Percentiles rank a stretch among this genome's conserved stretches.
Evolutionary conservation across 2,888 invertebrate genomes (phyloP).

Genomic region (Euplexia lucipara): DNA sequence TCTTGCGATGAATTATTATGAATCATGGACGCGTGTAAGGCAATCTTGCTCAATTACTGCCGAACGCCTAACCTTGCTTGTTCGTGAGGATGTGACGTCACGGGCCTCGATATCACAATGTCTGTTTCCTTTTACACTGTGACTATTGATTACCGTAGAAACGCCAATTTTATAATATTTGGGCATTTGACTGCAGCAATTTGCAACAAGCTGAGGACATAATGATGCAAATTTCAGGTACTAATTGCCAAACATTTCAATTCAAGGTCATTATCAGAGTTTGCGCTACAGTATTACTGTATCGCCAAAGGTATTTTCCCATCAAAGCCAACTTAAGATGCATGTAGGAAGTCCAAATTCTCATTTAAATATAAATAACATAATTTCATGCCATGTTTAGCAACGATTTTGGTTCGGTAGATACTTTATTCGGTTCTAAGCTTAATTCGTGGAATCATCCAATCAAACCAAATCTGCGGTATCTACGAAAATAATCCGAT

Average conservation of each 20-base stretch:
- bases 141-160: constrained; percentile 51
- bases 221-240: constrained; percentile 19
- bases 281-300: constrained; percentile 19
- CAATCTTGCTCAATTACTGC: constrained; percentile 84
- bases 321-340: neutral
- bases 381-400: neutral
- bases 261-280: constrained; percentile 36
- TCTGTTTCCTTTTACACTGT: constrained; percentile 67
- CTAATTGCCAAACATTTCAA: constrained; percentile 8
- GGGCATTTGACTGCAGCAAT: constrained; percentile 24
- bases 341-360: neutral
- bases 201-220: constrained; percentile 29
- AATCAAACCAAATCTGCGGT: constrained; percentile 51
- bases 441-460: constrained; percentile 26
- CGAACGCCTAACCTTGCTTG: constrained; percentile 74
- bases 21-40: constrained; percentile 78
- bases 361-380: neutral
- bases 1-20: constrained; percentile 75
- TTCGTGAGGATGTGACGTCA: constrained; percentile 77
- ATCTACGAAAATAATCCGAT: constrained; percentile 80
- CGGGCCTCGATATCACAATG: constrained; percentile 64
- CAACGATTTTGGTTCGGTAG: too few relatives aligned
- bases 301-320: constrained; percentile 3
- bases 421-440: constrained; percentile 1
- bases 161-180: constrained; percentile 37